These are phyloP conservation scores for Machimus rusticus DNA, from an alignment of 2,888 invertebrate species.

Conservation along the genomic window DNA sequence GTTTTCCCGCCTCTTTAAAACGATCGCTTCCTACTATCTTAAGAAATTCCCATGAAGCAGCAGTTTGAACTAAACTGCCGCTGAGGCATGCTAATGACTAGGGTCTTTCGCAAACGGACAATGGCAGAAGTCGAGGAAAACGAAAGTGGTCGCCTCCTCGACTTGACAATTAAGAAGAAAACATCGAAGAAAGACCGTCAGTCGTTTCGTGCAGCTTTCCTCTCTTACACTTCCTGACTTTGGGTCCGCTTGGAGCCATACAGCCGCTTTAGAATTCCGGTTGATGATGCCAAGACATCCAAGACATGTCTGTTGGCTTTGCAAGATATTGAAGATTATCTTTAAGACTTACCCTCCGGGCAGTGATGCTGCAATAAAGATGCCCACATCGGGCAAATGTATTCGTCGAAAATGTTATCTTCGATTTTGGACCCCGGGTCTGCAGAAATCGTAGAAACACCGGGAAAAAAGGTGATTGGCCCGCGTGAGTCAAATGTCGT, in stretches of 20 bases:
- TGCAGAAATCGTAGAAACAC: background rate
- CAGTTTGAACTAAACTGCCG: background rate
- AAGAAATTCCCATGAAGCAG: conserved; percentile 9
- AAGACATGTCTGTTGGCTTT: background rate
- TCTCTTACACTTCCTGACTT: background rate
- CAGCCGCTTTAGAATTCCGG: background rate
- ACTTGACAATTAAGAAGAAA: conserved; percentile 18
- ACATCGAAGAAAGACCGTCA: background rate
- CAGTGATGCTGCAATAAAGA: background rate
- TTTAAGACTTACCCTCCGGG: background rate
- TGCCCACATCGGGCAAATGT: background rate
- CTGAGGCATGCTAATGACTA: background rate
- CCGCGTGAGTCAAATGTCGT: conserved; percentile 1
- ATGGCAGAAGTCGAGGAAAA: background rate
- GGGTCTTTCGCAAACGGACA: background rate
- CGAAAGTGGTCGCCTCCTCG: conserved; percentile 3
- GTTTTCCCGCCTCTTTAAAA: background rate
- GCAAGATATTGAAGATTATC: background rate
- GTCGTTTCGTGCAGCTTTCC: conserved; percentile 3
- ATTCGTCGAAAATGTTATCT: background rate
- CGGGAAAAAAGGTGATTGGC: background rate
- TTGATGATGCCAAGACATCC: background rate
- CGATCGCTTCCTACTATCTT: background rate
- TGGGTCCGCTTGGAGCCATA: background rate
- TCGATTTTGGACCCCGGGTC: background rate